phyloP scores from a whole-genome alignment of 2,888 invertebrate genomes.

The Cryptophagus acutangulus region DNA sequence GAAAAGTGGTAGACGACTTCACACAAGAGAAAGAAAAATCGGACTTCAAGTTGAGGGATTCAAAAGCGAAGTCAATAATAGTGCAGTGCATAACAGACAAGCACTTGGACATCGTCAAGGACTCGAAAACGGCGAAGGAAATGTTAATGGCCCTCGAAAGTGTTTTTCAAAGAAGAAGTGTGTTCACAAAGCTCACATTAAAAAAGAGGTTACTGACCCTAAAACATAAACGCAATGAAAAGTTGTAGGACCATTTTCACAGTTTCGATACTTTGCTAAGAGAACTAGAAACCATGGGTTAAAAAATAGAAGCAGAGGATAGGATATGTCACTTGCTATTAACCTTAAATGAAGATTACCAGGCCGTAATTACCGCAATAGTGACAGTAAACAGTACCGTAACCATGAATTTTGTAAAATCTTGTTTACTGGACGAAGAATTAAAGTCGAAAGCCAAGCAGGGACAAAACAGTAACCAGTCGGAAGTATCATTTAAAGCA shows the following conservation, averaged over 20 bases:
- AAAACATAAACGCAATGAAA: constrained; percentile 19
- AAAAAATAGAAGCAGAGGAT: constrained; percentile 26
- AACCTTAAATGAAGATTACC: constrained; percentile 22
- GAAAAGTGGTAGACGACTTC: constrained; percentile 1
- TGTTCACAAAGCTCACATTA: constrained; percentile 22
- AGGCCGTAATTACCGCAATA: constrained; percentile 29
- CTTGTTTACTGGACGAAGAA: constrained; percentile 24
- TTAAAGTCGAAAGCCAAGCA: no score
- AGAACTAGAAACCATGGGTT: constrained; percentile 22
- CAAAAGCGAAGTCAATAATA: constrained; percentile 24
- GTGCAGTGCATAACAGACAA: constrained; percentile 27
- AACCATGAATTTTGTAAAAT: constrained; percentile 28
- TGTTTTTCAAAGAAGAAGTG: constrained; percentile 26
- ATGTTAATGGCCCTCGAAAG: constrained; percentile 22
- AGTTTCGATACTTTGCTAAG: constrained; percentile 26
- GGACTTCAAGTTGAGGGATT: constrained; percentile 15
- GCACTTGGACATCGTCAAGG: constrained; percentile 26
- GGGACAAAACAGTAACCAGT: no score
- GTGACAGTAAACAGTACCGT: constrained; percentile 25
- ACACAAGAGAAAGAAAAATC: constrained; percentile 10
- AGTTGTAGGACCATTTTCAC: constrained; percentile 26
- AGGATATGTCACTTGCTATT: constrained; percentile 25
- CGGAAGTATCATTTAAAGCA: no score
- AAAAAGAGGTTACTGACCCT: constrained; percentile 20
- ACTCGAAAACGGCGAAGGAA: constrained; percentile 19